phyloP scores from a whole-genome alignment of 2,797 vertebrate genomes.

The Margarornis squamiger region DNA sequence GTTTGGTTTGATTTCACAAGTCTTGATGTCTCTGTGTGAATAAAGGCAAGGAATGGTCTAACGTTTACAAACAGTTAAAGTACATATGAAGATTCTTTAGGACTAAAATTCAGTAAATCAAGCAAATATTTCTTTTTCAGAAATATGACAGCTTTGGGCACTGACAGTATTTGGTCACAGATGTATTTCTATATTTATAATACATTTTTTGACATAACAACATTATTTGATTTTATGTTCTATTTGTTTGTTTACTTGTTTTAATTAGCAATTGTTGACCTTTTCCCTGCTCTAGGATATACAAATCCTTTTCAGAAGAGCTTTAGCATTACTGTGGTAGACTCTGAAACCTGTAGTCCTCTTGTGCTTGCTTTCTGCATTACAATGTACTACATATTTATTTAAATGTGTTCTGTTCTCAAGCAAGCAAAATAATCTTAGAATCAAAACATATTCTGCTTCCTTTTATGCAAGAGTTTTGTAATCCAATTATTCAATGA shows the following conservation, averaged over 20 bases:
- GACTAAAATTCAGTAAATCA: background rate
- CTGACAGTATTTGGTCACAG: background rate
- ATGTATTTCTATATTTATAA: background rate
- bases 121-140: background rate
- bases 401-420: background rate
- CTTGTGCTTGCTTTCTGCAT: background rate
- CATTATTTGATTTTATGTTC: background rate
- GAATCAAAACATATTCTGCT: background rate
- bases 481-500: background rate
- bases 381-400: background rate
- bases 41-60: background rate
- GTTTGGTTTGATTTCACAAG: background rate
- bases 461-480: background rate
- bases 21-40: background rate
- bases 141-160: background rate
- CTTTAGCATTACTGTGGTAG: background rate
- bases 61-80: background rate
- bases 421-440: background rate
- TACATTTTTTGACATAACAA: background rate
- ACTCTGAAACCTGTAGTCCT: background rate
- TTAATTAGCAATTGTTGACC: background rate
- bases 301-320: background rate
- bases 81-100: background rate
- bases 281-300: background rate
- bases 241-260: background rate